A percentile compares a stretch with the other conserved stretches of the same genome.
Conservation (phyloP, 2,888 invertebrate species). For the Philereme transversata region DNA sequence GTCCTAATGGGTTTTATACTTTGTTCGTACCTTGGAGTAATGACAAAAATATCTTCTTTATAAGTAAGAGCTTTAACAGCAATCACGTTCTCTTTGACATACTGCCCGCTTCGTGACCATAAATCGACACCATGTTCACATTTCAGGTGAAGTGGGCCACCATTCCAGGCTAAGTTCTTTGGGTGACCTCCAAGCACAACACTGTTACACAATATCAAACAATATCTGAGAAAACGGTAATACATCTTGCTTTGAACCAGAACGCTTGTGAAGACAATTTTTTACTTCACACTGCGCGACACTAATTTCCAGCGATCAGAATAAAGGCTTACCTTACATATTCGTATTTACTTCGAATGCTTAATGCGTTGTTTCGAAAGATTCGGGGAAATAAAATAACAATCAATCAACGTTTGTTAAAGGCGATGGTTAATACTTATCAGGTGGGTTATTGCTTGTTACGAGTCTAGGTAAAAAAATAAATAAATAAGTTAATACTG, state of each 20-base stretch:
- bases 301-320: constrained; percentile 24
- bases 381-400: constrained; percentile 32
- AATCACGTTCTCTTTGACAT: constrained; percentile 84
- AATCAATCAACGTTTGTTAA: constrained; percentile 5
- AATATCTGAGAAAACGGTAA: constrained; percentile 22
- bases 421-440: no score
- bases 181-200: constrained; percentile 43
- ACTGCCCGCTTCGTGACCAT: constrained; percentile 78
- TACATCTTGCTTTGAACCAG: constrained; percentile 36
- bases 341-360: constrained; percentile 32
- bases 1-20: no score
- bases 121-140: constrained; percentile 76
- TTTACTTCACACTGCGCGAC: constrained; percentile 20
- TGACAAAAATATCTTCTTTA: constrained; percentile 82
- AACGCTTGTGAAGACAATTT: constrained; percentile 16
- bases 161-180: constrained; percentile 73
- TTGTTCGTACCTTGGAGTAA: constrained; percentile 79
- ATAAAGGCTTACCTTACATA: constrained; percentile 11
- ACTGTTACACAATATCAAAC: constrained; percentile 30
- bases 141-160: constrained; percentile 70
- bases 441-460: no score
- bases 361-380: constrained; percentile 33
- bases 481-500: no score
- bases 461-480: no score
- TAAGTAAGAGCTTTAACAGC: constrained; percentile 83